Conservation (phyloP, 2,888 invertebrate species). For the Pimpla rufipes region DNA sequence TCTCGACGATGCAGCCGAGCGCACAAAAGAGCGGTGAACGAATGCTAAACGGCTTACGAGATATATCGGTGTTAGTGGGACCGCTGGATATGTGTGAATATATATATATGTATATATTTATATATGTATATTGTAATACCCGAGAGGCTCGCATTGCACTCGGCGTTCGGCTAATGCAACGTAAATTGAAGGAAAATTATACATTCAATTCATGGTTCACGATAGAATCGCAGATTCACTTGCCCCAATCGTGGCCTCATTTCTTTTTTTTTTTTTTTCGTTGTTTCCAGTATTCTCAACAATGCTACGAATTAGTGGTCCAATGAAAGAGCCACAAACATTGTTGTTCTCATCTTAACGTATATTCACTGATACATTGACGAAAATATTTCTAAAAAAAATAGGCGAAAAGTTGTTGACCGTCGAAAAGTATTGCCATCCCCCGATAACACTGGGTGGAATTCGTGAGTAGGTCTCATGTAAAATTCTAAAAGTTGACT, state of each 20-base stretch:
- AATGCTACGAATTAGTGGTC: background rate
- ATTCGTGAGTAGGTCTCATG: too few species aligned
- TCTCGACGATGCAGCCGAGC: conserved; percentile 27
- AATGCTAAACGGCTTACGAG: conserved; percentile 55
- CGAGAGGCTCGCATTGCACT: background rate
- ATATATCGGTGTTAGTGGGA: conserved; percentile 37
- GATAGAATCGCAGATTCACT: conserved; percentile 6
- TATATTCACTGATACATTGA: too few species aligned
- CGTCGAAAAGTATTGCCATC: too few species aligned
- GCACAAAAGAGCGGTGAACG: conserved; percentile 53
- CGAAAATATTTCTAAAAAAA: too few species aligned
- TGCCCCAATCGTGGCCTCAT: background rate
- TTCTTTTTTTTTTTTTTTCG: background rate
- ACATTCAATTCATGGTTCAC: conserved; percentile 1
- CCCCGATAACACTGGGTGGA: too few species aligned
- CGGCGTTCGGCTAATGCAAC: background rate
- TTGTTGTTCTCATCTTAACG: too few species aligned
- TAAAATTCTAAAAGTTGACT: too few species aligned
- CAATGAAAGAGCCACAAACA: too few species aligned
- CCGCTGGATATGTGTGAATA: background rate
- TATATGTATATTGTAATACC: background rate
- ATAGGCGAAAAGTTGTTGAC: too few species aligned
- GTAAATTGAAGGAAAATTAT: conserved; percentile 37
- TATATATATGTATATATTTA: background rate
- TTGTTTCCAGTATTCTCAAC: background rate